Evolutionary conservation across 2,888 invertebrate species (phyloP), one percentile per base, ranked within the genome.

Genomic region (Lomographa bimaculata): DNA sequence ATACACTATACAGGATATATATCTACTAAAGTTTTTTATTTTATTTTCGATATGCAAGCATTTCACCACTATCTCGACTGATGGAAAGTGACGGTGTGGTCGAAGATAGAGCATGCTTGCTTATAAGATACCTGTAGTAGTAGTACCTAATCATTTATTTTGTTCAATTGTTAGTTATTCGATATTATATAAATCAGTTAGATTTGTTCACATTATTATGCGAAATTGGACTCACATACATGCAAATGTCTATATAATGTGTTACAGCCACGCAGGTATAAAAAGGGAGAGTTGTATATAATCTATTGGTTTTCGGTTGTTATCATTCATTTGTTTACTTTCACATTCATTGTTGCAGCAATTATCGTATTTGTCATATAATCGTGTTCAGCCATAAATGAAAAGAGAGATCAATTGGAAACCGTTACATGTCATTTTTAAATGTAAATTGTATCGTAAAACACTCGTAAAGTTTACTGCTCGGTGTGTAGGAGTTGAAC

Each of bases 381-480:
- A 54, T 60, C 11, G 50, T 51, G 54, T 60, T 52, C 50, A 52
- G 58, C 56, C 57, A 57, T 66, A 64, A 67, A 60, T 46, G 67
- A 66, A 66, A 56, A 35, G 25, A 60, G 64, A 67, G 61, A 70
- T 68, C 68, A 64, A 67, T 72, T 65, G 59, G 51, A 54, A 64
- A 62, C 69, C 67, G 75, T 75, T 80, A 77, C 57, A 62, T 57
- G 61, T 57, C 64, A 63, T 68, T 76, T 79, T 72, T 70, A 71
- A 72, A 79, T 79, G 74, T 76, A 79, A 79, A 77, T 78, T 76
- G 67, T 75, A 71, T 73, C 69, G 73, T 79, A 75, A 78, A 79
- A 71, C 50, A 53, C 51, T 62, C 71, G 60, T 79, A 77, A 77
- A 75, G 71, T 72, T 69, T 58, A 68, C 53, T 50, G 60, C 41